Percentiles rank a stretch among this genome's conserved stretches.
These are phyloP conservation scores for Bombus difficillimus DNA, from an alignment of 1,140 invertebrate genomes.

Conservation along the genomic window DNA sequence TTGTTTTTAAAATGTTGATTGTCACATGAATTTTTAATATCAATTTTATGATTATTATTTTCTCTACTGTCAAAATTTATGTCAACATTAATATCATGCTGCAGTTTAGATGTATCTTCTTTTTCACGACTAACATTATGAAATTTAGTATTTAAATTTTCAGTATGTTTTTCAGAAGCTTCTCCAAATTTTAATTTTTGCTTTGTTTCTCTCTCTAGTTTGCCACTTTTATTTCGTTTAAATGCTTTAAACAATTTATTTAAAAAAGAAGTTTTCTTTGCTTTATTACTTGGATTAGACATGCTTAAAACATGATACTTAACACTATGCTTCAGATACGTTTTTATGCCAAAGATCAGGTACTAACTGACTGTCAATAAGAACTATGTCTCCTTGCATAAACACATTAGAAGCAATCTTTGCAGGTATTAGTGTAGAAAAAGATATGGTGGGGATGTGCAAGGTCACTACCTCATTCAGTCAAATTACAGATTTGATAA, in stretches of 20 bases:
- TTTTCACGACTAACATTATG: not conserved
- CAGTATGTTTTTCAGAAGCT: not conserved
- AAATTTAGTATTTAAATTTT: conserved; percentile 13
- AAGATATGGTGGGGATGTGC: conserved; percentile 50
- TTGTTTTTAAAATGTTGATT: not conserved
- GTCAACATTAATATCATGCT: not conserved
- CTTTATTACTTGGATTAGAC: conserved; percentile 44
- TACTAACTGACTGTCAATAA: conserved; percentile 40
- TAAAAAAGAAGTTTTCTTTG: conserved; percentile 67
- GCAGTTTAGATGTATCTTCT: not conserved
- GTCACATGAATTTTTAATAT: not conserved
- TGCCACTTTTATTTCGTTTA: conserved; percentile 42
- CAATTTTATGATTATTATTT: not conserved
- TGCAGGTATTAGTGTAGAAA: conserved; percentile 15
- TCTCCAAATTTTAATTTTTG: conserved; percentile 9
- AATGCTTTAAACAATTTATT: conserved; percentile 59
- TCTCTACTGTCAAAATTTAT: not conserved
- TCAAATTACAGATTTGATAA: conserved; percentile 33
- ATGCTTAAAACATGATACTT: conserved; percentile 45
- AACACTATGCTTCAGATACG: conserved; percentile 7
- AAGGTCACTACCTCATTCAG: conserved; percentile 57
- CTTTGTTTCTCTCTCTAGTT: conserved; percentile 5
- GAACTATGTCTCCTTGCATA: not conserved
- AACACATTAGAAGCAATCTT: conserved; percentile 10
- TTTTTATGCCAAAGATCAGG: conserved; percentile 24